Evolutionary conservation across 2,888 invertebrate genomes (phyloP), one percentile per base, ranked within the genome.

Genomic region (Cantharis nigra): DNA sequence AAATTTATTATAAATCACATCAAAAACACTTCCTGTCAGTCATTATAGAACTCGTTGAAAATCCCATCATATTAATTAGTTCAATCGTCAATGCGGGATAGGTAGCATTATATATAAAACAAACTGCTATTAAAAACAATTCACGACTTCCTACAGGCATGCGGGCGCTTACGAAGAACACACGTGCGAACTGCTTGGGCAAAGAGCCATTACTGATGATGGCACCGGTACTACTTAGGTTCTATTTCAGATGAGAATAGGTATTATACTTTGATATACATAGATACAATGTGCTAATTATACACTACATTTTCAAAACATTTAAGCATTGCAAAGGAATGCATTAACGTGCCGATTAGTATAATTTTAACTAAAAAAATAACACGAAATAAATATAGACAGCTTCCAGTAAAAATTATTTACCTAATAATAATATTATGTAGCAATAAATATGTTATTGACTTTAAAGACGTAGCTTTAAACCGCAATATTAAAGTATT

Each of bases 181-280:
- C 77, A 78, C 77, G 77, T 78, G 77, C 72, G 69, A 69, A 69
- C 71, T 69, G 74, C 71, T 78, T 72, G 74, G 74, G 72, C 69
- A 64, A 74, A 62, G 70, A 75, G 69, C 71, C 71, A 78, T 71
- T 49, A 78, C 77, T 78, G 77, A 72, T 71, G 69, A 74, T 71
- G 64, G 76, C 26, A 72, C 30, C 72, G 69, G 63, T 76, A 49
- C 76, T 20, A 65, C 67, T 26, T 28, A 69, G 28, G 62, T 63
- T 74, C 69, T 77, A 63, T 74, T 74, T 67, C 72, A 72, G 72
- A 72, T 78, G 70, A 78, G 77, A 75, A 75, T 78, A 75, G 77
- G 70, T 74, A 74, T 78, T 67, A 67, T 26, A 67, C 69, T 67
- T 23, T 13, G 26, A 26, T 67, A 67, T 67, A 67, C 65, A 49